Percentiles rank a stretch among this genome's conserved stretches.
phyloP scores from a whole-genome alignment of 2,797 vertebrate species.

The Sciurus carolinensis region DNA sequence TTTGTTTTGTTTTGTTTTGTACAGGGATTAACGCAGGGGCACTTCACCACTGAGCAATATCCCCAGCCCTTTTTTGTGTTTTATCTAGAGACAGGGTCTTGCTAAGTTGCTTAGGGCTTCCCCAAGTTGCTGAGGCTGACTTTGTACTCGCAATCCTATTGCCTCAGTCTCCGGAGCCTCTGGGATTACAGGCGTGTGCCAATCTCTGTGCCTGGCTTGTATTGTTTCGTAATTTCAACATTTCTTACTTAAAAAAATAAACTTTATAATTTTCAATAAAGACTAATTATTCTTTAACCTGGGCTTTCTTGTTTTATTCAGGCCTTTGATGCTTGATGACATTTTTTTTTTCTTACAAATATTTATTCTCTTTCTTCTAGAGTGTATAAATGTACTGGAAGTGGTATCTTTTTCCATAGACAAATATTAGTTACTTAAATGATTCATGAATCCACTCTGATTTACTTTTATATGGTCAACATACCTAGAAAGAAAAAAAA shows the following conservation, averaged over 20 bases:
- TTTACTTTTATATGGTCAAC: neutral
- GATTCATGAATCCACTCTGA: neutral
- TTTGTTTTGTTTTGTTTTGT: no score
- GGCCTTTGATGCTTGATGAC: neutral
- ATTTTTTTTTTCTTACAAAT: neutral
- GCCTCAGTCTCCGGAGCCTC: no score
- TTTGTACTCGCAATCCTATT: no score
- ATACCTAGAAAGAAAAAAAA: neutral
- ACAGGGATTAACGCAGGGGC: no score
- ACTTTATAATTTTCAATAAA: constrained; percentile 1
- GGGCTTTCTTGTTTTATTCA: neutral
- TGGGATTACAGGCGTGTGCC: no score
- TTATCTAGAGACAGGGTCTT: no score
- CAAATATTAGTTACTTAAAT: neutral
- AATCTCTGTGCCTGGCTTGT: neutral
- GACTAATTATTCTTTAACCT: constrained; percentile 5
- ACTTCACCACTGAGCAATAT: no score
- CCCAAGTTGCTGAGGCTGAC: no score
- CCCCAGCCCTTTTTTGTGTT: no score
- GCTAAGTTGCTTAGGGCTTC: no score
- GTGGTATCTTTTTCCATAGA: constrained; percentile 7
- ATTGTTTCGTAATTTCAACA: neutral
- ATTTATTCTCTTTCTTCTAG: neutral
- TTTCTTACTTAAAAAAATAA: neutral
- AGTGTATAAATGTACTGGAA: neutral